phyloP scores from a whole-genome alignment of 2,113 vertebrate species.

The Macquaria australasica region DNA sequence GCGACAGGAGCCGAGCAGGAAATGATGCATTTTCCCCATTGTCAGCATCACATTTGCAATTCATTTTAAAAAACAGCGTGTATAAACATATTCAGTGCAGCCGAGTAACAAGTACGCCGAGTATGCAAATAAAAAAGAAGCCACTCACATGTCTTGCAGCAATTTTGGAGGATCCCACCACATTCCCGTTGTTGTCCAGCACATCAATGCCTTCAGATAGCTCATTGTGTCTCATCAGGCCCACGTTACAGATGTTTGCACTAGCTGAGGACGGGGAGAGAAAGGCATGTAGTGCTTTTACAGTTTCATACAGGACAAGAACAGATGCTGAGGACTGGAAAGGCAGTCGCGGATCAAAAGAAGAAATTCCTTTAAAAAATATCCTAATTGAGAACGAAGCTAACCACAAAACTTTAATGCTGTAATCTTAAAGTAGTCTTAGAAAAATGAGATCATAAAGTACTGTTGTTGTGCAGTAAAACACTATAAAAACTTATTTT shows the following conservation, averaged over 20 bases:
- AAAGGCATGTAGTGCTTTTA: background rate
- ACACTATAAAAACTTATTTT: background rate
- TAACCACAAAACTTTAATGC: background rate
- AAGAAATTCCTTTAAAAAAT: background rate
- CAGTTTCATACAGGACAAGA: background rate
- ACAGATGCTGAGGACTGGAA: background rate
- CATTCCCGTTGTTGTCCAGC: conserved; percentile 90
- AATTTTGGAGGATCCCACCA: conserved; percentile 94
- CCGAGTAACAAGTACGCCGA: background rate
- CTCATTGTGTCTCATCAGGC: conserved; percentile 96
- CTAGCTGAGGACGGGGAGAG: conserved; percentile 85
- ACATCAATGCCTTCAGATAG: conserved; percentile 95
- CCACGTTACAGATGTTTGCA: conserved; percentile 98
- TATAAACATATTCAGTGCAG: conserved; percentile 14
- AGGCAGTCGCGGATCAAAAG: background rate
- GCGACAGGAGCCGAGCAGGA: conserved; percentile 13
- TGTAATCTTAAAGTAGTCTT: background rate
- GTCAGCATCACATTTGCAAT: background rate
- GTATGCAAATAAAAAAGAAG: background rate
- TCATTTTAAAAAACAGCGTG: background rate
- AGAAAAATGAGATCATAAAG: background rate
- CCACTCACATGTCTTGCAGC: conserved; percentile 93
- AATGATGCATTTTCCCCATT: conserved; percentile 11
- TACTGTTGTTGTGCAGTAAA: background rate
- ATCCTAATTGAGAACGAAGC: background rate